Evolutionary conservation across 64 coral and sea anemone species (phyloP), one percentile per base, ranked within the genome.

Genomic region (Acropora yongei): DNA sequence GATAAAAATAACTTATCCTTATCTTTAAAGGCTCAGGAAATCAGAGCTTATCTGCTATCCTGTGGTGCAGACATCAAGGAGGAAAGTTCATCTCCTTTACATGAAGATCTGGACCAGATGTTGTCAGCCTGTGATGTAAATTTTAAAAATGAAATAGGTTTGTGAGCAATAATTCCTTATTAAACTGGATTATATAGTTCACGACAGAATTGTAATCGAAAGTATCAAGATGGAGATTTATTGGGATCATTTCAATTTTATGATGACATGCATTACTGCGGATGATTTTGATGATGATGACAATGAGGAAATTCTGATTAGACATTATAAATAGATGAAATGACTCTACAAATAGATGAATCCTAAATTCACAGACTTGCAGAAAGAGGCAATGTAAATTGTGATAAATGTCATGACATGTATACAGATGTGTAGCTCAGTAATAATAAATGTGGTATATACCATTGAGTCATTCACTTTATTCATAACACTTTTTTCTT

Each of bases 1-100:
- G 6, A 55, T 55, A 6, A 55, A 55, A 55, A 53, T n/a, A n/a
- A 48, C 13, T n/a, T 50, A 0, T 82, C 16, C 66, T 41, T 60
- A 17, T 71, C 85, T 57, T 40, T 76, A 67, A 17, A 98, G 96
- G 93, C 90, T 7, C 86, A 86, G 67, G 96, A 98, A 87, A 93
- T 98, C 43, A 46, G 96, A 73, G 72, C 86, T 40, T 98, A 95
- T 53, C 85, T 98, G 8, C 84, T 86, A 83, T 85, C 76, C 1
- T 80, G 78, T 63, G 96, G 93, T 76, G 96, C 90, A 49, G 90
- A 89, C 46, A 90, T 98, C 66, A 78, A 84, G 77, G 96, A 98
- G 19, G 93, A 98, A n/a, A 93, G 93, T 68, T 73, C 76, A 2
- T 50, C 87, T 14, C 90, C 93, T 17, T 84, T 98, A 57, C 89